These are phyloP conservation scores for Hemicentrotus pulcherrimus DNA, from an alignment of 35 echinoderm and acorn worm genomes.

Conservation along the genomic window DNA sequence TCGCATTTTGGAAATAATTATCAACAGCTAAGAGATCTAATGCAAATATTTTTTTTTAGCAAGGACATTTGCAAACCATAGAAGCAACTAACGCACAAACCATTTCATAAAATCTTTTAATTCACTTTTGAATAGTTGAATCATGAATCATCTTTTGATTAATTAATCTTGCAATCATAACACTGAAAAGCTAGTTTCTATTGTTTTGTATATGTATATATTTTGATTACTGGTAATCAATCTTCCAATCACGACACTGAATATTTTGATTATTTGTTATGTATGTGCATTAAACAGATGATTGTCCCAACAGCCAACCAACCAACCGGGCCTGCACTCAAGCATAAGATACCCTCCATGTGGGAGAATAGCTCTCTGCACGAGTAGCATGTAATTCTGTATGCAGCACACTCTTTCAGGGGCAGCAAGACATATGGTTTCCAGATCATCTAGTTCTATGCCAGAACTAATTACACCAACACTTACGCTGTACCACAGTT, in stretches of 20 bases:
- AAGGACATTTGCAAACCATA: too few species aligned
- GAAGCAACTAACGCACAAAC: too few species aligned
- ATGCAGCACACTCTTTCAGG: not conserved
- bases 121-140: too few species aligned
- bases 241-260: not conserved
- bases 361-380: not conserved
- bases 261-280: not conserved
- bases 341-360: not conserved
- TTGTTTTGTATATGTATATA: too few species aligned
- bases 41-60: too few species aligned
- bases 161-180: too few species aligned
- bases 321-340: not conserved
- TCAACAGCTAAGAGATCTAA: too few species aligned
- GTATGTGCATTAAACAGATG: not conserved
- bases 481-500: slow-evolving; percentile 9
- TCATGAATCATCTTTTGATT: too few species aligned
- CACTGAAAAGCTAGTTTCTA: too few species aligned
- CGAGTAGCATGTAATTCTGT: not conserved
- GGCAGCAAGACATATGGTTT: slow-evolving; percentile 12
- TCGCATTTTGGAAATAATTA: too few species aligned
- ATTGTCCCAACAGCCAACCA: not conserved
- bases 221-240: too few species aligned
- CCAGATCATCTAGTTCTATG: not conserved
- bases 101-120: too few species aligned
- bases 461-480: slow-evolving; percentile 22